Conservation (phyloP, 2,888 invertebrate genomes). For the Scaptomyza reducta region DNA sequence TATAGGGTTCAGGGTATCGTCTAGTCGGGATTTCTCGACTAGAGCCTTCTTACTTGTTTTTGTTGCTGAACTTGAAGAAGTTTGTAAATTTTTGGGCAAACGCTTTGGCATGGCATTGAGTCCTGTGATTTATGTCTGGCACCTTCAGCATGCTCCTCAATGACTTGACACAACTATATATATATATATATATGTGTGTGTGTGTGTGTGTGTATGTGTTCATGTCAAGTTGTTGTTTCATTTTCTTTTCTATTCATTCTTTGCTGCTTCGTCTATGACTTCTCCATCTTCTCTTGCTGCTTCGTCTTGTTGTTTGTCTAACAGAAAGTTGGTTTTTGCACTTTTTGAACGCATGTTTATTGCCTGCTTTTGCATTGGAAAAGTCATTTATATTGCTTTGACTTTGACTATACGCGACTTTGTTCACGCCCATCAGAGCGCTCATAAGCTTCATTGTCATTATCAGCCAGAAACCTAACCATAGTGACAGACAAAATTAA, state of each 20-base stretch:
- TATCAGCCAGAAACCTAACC: slow-evolving; percentile 44
- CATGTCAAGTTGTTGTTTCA: slow-evolving; percentile 42
- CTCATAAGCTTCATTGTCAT: slow-evolving; percentile 52
- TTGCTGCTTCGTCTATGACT: neutral
- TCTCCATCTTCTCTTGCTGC: slow-evolving; percentile 2
- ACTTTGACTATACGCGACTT: slow-evolving; percentile 51
- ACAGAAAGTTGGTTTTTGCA: slow-evolving; percentile 19
- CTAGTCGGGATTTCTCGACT: too few species aligned
- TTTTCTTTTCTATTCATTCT: slow-evolving; percentile 9
- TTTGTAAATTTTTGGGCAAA: slow-evolving; percentile 31
- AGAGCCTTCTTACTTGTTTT: too few species aligned
- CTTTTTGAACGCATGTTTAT: slow-evolving; percentile 30
- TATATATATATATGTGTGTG: slow-evolving; percentile 12
- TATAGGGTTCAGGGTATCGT: too few species aligned
- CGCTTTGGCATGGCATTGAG: slow-evolving; percentile 49
- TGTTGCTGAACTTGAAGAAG: slow-evolving; percentile 27
- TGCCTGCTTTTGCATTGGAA: slow-evolving; percentile 37
- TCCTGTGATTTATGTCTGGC: slow-evolving; percentile 67
- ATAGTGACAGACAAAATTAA: slow-evolving; percentile 71
- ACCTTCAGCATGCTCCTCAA: slow-evolving; percentile 43
- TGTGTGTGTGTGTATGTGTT: slow-evolving; percentile 13
- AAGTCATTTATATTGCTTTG: slow-evolving; percentile 58
- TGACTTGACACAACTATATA: slow-evolving; percentile 48
- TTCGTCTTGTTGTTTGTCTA: neutral
- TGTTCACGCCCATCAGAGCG: slow-evolving; percentile 54